These are phyloP conservation scores for Hystrix brachyura DNA, from an alignment of 2,113 vertebrate genomes.

Conservation along the genomic window DNA sequence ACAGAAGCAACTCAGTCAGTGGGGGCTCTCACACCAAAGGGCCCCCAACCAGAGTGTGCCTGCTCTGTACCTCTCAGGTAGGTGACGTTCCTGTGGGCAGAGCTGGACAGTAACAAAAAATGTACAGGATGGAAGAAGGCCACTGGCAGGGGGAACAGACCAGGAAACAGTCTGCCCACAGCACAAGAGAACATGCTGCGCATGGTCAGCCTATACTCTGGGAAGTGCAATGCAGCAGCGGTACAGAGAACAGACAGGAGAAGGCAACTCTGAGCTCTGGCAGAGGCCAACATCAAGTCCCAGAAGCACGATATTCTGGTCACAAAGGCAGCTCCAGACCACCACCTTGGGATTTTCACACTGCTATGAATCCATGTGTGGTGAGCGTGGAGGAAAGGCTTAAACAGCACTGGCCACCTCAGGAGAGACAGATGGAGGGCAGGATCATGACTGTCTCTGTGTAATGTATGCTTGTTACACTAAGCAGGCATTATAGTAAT, in stretches of 20 bases:
- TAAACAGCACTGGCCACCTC: neutral
- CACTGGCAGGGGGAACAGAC: neutral
- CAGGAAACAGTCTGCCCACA: neutral
- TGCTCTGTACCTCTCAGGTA: neutral
- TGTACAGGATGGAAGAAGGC: fast-evolving
- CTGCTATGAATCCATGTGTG: fast-evolving
- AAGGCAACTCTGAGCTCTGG: neutral
- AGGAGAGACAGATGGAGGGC: neutral
- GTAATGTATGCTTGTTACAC: neutral
- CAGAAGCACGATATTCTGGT: no score
- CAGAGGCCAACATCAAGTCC: neutral
- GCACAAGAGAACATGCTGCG: no score
- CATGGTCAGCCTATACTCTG: fast-evolving
- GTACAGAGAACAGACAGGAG: fast-evolving
- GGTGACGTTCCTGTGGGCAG: no score
- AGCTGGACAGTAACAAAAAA: neutral
- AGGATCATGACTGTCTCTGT: neutral
- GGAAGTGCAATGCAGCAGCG: neutral
- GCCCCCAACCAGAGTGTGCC: neutral
- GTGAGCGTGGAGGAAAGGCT: neutral
- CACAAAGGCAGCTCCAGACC: neutral
- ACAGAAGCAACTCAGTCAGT: neutral
- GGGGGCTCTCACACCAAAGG: neutral
- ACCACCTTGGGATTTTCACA: neutral
- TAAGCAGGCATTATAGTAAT: neutral